A percentile compares a stretch with the other conserved stretches of the same genome.
phyloP scores from a whole-genome alignment of 2,113 vertebrate genomes.

The Physeter macrocephalus region DNA sequence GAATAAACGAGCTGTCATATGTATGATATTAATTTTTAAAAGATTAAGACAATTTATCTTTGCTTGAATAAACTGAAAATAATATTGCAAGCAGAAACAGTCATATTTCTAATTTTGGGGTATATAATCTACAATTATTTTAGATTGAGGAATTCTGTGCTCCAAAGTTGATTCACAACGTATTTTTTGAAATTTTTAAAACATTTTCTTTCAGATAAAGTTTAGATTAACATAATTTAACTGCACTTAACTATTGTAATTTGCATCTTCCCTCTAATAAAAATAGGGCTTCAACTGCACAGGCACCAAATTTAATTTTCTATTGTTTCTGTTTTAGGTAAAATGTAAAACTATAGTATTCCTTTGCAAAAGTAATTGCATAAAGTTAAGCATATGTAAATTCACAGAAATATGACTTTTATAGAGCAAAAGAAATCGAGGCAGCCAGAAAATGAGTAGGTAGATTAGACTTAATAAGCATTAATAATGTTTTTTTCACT shows the following conservation, averaged over 20 bases:
- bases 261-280: neutral
- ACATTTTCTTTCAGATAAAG: neutral
- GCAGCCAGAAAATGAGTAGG: conserved; percentile 9
- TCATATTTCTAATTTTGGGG: neutral
- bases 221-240: neutral
- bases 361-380: conserved; percentile 69
- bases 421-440: conserved; percentile 27
- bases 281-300: neutral
- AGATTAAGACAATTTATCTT: neutral
- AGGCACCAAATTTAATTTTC: conserved; percentile 38
- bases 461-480: conserved; percentile 36
- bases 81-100: neutral
- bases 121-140: neutral
- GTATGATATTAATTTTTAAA: neutral
- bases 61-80: neutral
- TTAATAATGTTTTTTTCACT: conserved; percentile 7
- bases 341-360: conserved; percentile 61
- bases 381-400: conserved; percentile 61
- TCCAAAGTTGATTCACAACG: neutral
- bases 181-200: neutral
- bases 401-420: conserved; percentile 14
- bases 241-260: neutral
- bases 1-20: neutral
- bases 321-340: conserved; percentile 55
- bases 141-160: neutral